A percentile compares a stretch with the other conserved stretches of the same genome.
Evolutionary conservation across 2,888 invertebrate genomes (phyloP).

Genomic region (Acrobasis repandana): DNA sequence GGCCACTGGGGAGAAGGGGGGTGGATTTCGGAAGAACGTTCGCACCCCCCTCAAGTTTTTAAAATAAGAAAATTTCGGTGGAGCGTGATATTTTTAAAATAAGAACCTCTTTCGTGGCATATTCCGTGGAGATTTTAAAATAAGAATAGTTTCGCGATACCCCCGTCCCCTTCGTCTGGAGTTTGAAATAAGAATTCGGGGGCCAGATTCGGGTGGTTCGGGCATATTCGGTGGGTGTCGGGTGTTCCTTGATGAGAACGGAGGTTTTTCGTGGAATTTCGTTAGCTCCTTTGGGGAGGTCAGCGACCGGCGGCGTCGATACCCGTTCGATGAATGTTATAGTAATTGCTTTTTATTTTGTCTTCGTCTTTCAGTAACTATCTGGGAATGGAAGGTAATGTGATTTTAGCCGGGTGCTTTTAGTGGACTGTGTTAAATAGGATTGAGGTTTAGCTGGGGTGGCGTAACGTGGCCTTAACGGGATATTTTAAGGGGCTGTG

Average conservation of each 20-base stretch:
- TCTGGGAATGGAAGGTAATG: conserved; percentile 47
- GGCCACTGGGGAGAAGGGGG: conserved; percentile 65
- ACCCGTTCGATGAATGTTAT: conserved; percentile 68
- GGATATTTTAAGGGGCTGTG: background rate
- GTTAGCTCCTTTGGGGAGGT: conserved; percentile 68
- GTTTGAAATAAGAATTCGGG: conserved; percentile 82
- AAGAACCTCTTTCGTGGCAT: conserved; percentile 81
- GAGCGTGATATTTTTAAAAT: conserved; percentile 83
- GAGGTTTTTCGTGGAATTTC: conserved; percentile 80
- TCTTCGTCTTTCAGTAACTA: background rate
- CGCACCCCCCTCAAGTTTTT: conserved; percentile 73
- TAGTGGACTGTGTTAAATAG: conserved; percentile 28
- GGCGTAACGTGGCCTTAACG: conserved; percentile 19
- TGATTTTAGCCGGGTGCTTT: conserved; percentile 42
- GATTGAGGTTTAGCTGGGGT: conserved; percentile 33
- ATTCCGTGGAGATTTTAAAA: conserved; percentile 83
- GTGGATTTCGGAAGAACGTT: conserved; percentile 79
- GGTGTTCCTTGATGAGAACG: conserved; percentile 77
- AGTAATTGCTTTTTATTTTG: conserved; percentile 62
- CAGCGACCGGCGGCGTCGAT: conserved; percentile 75
- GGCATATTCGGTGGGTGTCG: conserved; percentile 73
- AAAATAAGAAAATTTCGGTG: conserved; percentile 82
- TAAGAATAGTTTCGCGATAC: conserved; percentile 82
- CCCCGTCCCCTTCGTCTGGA: conserved; percentile 73
- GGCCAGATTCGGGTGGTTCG: conserved; percentile 73